phyloP scores from a whole-genome alignment of 2,888 invertebrate genomes.

The Drosophila falleni region DNA sequence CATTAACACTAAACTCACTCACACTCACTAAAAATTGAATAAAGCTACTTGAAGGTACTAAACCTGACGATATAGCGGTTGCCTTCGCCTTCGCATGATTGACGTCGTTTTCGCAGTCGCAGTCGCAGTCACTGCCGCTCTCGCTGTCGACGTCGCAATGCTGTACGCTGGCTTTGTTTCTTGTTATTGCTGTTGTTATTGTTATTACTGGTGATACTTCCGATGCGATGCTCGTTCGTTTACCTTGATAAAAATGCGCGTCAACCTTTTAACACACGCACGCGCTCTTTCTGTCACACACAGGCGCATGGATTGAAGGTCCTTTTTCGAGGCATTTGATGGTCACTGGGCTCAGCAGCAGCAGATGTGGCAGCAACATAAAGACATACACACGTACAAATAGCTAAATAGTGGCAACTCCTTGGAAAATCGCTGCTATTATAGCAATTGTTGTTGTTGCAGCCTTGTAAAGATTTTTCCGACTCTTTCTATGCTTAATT shows the following conservation, averaged over 20 bases:
- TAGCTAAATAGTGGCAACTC: constrained; percentile 40
- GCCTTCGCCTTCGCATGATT: constrained; percentile 46
- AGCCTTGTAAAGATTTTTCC: constrained; percentile 72
- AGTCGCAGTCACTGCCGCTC: constrained; percentile 3
- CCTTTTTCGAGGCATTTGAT: constrained; percentile 66
- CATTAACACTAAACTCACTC: constrained; percentile 73
- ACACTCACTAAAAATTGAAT: constrained; percentile 80
- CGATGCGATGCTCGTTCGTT: constrained; percentile 69
- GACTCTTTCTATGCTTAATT: constrained; percentile 57
- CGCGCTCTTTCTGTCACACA: constrained; percentile 29
- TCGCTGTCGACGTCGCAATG: constrained; percentile 39
- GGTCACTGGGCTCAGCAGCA: constrained; percentile 40
- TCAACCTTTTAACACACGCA: constrained; percentile 71
- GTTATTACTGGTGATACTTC: constrained; percentile 35
- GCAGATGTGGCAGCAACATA: constrained; percentile 18
- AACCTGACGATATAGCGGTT: constrained; percentile 54
- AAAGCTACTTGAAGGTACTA: constrained; percentile 72
- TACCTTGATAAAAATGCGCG: constrained; percentile 75
- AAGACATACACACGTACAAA: neutral
- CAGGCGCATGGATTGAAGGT: constrained; percentile 58
- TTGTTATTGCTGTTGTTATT: constrained; percentile 27
- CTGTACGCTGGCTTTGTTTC: constrained; percentile 11
- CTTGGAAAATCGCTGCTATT: constrained; percentile 51
- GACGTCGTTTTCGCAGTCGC: constrained; percentile 31
- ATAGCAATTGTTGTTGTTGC: constrained; percentile 18